Conservation (phyloP, 2,888 invertebrate genomes). For the Artemia sinica region DNA sequence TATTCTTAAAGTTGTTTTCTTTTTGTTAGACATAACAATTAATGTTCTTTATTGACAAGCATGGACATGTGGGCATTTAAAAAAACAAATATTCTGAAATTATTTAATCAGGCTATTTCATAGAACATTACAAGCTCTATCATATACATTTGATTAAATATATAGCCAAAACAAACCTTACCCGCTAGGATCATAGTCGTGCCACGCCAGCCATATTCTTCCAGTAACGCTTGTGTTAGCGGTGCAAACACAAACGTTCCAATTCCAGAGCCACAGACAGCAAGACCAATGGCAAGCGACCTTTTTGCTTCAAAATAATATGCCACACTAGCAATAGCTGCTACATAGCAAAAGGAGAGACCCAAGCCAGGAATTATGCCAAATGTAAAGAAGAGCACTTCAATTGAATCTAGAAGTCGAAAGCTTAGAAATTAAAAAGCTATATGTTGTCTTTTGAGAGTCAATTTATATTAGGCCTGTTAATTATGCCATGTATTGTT, state of each 20-base stretch:
- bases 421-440: neutral
- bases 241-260: constrained; percentile 75
- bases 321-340: constrained; percentile 76
- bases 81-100: no score
- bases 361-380: constrained; percentile 69
- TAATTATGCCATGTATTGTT: no score
- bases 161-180: neutral
- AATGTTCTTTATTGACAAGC: no score
- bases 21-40: no score
- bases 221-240: constrained; percentile 49
- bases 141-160: no score
- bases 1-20: no score
- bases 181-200: constrained; percentile 60
- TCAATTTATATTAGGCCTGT: no score
- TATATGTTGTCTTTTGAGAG: no score
- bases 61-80: no score
- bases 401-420: constrained; percentile 46
- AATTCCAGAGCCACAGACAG: constrained; percentile 70
- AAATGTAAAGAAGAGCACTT: constrained; percentile 59
- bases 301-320: constrained; percentile 71
- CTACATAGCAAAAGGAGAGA: constrained; percentile 62
- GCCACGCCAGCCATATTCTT: constrained; percentile 63
- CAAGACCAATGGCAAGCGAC: constrained; percentile 66
- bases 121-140: no score
- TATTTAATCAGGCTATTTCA: no score